Base-by-base conservation (phyloP, 2,797 vertebrate species). In the Muraenolepis orangiensis region DNA sequence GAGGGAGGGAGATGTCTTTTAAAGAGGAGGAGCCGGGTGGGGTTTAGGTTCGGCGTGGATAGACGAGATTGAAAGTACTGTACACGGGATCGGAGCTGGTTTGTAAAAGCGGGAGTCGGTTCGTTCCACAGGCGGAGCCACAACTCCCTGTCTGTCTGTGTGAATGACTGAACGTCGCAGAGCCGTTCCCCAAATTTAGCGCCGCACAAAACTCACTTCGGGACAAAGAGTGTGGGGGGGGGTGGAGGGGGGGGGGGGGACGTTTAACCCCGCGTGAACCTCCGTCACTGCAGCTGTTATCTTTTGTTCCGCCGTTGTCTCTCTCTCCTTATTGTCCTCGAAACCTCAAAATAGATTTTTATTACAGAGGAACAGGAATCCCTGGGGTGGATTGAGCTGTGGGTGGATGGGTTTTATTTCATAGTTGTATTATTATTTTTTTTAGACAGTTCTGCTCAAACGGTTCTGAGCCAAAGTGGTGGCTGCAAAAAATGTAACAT, bases 21-120 rank as follows among this genome's bases (percentile, higher is more conserved):
- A n/a, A n/a, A 84, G 84, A 81, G 76, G 84, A 80, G 36, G 71
- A 81, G 77, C 70, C 67, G 88, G 85, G 81, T 76, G 86, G 80
- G 81, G 64, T 23, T 84, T 82, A 83, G 85, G 80, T 89, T 90
- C 84, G n/a, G n/a, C 75, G 71, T 78, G 78, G n/a, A n/a, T 77
- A 80, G 82, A 86, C 66, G 5, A 26, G 76, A 72, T 74, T 80
- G 73, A 76, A 70, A 72, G 67, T 70, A 78, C 78, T 72, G 67
- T 70, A 78, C 78, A 82, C 57, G 81, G 70, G 81, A 81, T 66
- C 73, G 76, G 34, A 71, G 76, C 84, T 91, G 83, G 87, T n/a
- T n/a, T n/a, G n/a, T n/a, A 89, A 89, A 88, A 82, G 42, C 76
- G 38, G 67, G 73, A 83, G 73, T 76, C 74, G 0, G 81, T 84